These are phyloP conservation scores for Drosophila seguyi DNA, from an alignment of 1,140 invertebrate species.

Conservation along the genomic window DNA sequence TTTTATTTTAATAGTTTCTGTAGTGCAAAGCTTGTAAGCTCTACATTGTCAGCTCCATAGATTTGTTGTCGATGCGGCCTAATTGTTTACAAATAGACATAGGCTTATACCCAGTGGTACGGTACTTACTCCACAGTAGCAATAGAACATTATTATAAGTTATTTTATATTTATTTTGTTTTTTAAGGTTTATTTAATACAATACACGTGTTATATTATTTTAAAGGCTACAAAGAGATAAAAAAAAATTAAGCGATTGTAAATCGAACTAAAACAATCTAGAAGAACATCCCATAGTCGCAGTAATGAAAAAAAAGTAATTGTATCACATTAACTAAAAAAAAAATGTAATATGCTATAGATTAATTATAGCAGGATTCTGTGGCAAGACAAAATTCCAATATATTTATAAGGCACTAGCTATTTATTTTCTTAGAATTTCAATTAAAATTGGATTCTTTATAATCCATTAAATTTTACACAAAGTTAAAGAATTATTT, in stretches of 20 bases:
- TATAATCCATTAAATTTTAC: constrained; percentile 22
- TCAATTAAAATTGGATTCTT: constrained; percentile 20
- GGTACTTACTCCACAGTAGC: neutral
- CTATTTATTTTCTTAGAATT: constrained; percentile 26
- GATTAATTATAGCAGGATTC: neutral
- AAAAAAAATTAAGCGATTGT: neutral
- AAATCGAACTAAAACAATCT: neutral
- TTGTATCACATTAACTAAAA: neutral
- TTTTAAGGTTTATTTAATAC: neutral
- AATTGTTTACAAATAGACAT: too few species aligned
- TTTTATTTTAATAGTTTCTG: too few species aligned
- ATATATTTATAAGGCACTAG: constrained; percentile 18
- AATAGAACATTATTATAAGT: neutral
- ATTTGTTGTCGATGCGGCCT: too few species aligned
- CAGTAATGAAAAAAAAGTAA: neutral
- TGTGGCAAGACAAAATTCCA: constrained; percentile 1
- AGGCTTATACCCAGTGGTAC: too few species aligned
- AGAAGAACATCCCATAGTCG: neutral
- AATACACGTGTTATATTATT: neutral
- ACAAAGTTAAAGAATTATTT: constrained; percentile 43
- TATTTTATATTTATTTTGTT: neutral
- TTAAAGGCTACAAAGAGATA: neutral
- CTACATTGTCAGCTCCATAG: too few species aligned
- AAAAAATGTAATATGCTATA: neutral
- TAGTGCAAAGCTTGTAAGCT: too few species aligned